Evolutionary conservation across 2,797 vertebrate genomes (phyloP).

Genomic region (Artibeus lituratus): DNA sequence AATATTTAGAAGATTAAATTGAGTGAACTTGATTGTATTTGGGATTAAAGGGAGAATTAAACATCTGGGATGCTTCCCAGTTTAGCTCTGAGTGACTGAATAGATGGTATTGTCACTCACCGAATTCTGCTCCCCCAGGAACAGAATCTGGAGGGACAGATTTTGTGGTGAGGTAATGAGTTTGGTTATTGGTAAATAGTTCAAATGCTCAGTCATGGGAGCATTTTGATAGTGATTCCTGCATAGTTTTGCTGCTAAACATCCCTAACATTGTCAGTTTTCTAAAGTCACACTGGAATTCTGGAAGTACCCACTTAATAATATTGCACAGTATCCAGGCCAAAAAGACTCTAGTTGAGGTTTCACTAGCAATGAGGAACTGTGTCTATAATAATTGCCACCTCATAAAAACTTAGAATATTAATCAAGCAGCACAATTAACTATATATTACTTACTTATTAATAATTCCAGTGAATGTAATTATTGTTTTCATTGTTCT

Average conservation of each 20-base stretch:
- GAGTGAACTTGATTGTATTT: not conserved
- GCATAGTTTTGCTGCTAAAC: slow-evolving; percentile 34
- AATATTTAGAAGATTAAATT: slow-evolving; percentile 35
- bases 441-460: slow-evolving; percentile 41
- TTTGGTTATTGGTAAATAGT: slow-evolving; percentile 1
- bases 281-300: slow-evolving; percentile 16
- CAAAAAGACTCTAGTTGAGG: slow-evolving; percentile 24
- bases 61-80: not conserved
- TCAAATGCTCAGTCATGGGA: not conserved
- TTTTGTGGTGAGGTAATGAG: not conserved
- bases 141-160: not conserved
- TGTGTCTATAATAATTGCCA: not conserved
- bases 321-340: not conserved
- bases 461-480: not conserved
- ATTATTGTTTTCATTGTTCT: slow-evolving; percentile 21
- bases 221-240: slow-evolving; percentile 30
- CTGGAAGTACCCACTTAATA: not conserved
- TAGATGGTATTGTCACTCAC: not conserved
- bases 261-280: not conserved
- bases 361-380: slow-evolving; percentile 11
- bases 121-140: not conserved
- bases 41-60: not conserved
- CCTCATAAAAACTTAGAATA: slow-evolving; percentile 1
- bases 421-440: slow-evolving; percentile 16
- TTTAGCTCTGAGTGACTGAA: not conserved